A percentile compares a stretch with the other conserved stretches of the same genome.
Evolutionary conservation across 2,797 vertebrate species (phyloP).

Genomic region (Luscinia luscinia): DNA sequence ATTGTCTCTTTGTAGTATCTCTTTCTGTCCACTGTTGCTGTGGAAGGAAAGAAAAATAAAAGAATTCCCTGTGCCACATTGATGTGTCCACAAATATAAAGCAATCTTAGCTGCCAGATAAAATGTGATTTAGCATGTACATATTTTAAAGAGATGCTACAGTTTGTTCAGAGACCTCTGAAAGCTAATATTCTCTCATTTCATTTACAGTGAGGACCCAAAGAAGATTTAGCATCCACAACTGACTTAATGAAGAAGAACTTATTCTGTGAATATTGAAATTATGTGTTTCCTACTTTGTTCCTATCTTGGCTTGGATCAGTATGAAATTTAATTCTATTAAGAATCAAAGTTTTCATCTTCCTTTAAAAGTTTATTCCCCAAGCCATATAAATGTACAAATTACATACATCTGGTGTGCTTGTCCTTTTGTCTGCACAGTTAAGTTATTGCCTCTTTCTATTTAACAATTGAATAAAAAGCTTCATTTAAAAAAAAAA

Average conservation of each 20-base stretch:
- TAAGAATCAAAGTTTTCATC: constrained; percentile 33
- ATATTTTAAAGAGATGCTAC: background rate
- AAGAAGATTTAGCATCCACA: background rate
- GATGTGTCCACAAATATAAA: background rate
- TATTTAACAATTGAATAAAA: constrained; percentile 70
- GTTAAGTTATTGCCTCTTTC: constrained; percentile 68
- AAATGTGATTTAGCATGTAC: background rate
- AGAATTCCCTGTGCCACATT: background rate
- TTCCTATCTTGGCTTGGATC: constrained; percentile 42
- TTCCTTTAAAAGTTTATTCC: constrained; percentile 8
- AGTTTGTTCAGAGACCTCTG: background rate
- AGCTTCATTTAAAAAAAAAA: background rate
- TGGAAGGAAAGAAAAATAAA: background rate
- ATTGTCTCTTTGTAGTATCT: background rate
- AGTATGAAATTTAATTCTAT: constrained; percentile 39
- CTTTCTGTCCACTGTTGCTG: background rate
- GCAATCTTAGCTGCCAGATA: background rate
- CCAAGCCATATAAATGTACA: constrained; percentile 18
- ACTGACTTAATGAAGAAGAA: constrained; percentile 20
- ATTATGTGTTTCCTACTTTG: constrained; percentile 15
- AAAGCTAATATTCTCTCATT: constrained; percentile 23
- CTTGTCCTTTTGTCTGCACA: constrained; percentile 6
- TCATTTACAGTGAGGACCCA: constrained; percentile 24
- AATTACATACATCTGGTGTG: background rate
- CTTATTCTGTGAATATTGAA: constrained; percentile 44